These are phyloP conservation scores for Phyllotreta striolata DNA, from an alignment of 2,888 invertebrate genomes.

Conservation along the genomic window DNA sequence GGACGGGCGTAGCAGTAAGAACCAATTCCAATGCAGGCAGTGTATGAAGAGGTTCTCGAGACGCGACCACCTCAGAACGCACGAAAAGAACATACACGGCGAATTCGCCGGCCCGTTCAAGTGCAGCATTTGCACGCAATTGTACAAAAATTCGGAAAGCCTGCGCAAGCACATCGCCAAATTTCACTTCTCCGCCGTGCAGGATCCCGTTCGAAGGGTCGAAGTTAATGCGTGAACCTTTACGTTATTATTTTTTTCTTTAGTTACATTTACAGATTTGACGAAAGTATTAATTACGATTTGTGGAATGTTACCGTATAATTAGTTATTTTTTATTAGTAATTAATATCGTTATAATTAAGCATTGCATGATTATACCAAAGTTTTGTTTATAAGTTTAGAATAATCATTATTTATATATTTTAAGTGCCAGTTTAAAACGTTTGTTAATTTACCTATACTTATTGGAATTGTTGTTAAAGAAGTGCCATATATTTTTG, in stretches of 20 bases:
- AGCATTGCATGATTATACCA: constrained; percentile 15
- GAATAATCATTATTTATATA: background rate
- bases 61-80: constrained; percentile 61
- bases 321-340: constrained; percentile 10
- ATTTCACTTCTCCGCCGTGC: constrained; percentile 57
- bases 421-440: constrained; percentile 9
- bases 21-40: constrained; percentile 57
- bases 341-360: background rate
- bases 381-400: constrained; percentile 13
- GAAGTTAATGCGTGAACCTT: constrained; percentile 47
- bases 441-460: constrained; percentile 8
- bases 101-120: constrained; percentile 62
- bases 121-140: constrained; percentile 60
- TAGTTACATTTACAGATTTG: background rate
- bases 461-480: background rate
- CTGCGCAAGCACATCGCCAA: constrained; percentile 62
- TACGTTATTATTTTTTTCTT: background rate
- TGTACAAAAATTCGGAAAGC: constrained; percentile 62
- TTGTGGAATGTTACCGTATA: constrained; percentile 17
- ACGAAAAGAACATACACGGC: constrained; percentile 63
- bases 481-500: too few species aligned
- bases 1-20: constrained; percentile 50
- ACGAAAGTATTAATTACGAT: background rate
- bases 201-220: constrained; percentile 46
- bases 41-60: constrained; percentile 60